Percentiles rank a stretch among this genome's conserved stretches.
These are phyloP conservation scores for Luffia ferchaultella DNA, from an alignment of 2,888 invertebrate species.

Conservation along the genomic window DNA sequence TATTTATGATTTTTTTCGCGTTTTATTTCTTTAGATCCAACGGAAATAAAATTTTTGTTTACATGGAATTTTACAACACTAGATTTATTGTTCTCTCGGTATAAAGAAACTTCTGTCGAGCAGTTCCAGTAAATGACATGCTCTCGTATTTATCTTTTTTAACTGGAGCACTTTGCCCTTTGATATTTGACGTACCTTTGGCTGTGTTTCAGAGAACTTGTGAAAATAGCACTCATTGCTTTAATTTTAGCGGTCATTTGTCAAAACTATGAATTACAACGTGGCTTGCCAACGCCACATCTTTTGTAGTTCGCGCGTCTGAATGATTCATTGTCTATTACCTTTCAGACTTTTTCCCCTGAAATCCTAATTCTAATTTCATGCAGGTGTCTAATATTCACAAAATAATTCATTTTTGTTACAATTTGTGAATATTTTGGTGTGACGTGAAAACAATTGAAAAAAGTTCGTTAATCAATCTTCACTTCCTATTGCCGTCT, in stretches of 20 bases:
- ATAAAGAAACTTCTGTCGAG: no score
- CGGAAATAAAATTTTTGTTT: no score
- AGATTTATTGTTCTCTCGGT: no score
- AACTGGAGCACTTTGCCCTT: background rate
- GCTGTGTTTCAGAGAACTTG: constrained; percentile 8
- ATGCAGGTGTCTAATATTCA: no score
- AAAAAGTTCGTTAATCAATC: background rate
- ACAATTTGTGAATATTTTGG: no score
- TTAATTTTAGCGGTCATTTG: constrained; percentile 52
- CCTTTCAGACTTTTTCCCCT: background rate
- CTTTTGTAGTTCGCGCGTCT: constrained; percentile 35
- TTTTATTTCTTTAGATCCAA: no score
- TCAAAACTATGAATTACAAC: constrained; percentile 20
- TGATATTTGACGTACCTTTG: background rate
- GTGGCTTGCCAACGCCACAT: constrained; percentile 23
- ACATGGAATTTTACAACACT: no score
- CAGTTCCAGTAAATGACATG: no score
- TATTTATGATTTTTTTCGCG: no score
- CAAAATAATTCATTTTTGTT: no score
- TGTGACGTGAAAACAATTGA: no score
- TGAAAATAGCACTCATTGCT: constrained; percentile 28
- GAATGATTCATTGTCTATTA: constrained; percentile 29
- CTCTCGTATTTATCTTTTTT: background rate
- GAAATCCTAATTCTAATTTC: background rate
- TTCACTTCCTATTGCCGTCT: background rate